Evolutionary conservation across 2,888 invertebrate species (phyloP).

Genomic region (Agrotis clavis): DNA sequence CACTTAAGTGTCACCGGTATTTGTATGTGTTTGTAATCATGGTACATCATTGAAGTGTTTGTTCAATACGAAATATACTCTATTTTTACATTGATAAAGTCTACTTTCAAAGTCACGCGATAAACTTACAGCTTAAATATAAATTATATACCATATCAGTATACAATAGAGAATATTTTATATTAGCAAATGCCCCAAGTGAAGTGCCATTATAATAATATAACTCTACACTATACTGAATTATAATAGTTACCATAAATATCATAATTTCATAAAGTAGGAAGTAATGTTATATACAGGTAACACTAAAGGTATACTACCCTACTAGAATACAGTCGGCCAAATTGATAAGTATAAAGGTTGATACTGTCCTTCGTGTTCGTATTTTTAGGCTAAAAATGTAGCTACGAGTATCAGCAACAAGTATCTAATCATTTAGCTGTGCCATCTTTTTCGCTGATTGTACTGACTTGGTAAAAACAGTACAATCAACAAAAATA

Average conservation of each 20-base stretch:
- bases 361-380: not conserved
- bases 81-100: not conserved
- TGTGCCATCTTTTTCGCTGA: too few relatives aligned
- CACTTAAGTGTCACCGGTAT: conserved; percentile 20
- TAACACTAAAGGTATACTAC: not conserved
- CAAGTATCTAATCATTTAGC: too few relatives aligned
- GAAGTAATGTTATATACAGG: not conserved
- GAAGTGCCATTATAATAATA: not conserved
- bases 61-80: not conserved
- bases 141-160: not conserved
- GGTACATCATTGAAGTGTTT: not conserved
- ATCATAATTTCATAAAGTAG: not conserved
- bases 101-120: not conserved
- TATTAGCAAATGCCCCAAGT: not conserved
- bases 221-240: not conserved
- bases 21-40: conserved; percentile 16
- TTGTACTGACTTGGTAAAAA: not conserved
- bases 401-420: too few relatives aligned
- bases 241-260: not conserved
- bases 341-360: conserved; percentile 9
- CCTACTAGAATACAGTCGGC: not conserved
- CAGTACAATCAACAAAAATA: not conserved
- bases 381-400: not conserved
- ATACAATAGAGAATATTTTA: not conserved
- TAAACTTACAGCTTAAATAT: too few relatives aligned